phyloP scores from a whole-genome alignment of 64 coral and sea anemone genomes.

The Hydrozoanthus tunicans region DNA sequence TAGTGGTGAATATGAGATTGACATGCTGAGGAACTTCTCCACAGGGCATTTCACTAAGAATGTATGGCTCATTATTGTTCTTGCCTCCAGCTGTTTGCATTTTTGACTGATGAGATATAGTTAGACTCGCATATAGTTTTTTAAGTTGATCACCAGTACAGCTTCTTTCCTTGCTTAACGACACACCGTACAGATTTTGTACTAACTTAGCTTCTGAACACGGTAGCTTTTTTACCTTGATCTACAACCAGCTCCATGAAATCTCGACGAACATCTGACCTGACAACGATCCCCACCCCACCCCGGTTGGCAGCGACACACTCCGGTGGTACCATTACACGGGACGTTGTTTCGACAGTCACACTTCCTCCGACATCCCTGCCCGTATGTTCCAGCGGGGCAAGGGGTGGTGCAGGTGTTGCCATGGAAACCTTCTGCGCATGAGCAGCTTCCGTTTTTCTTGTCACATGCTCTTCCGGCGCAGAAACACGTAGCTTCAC shows the following conservation, averaged over 20 bases:
- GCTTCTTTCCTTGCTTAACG: too few relatives aligned
- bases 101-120: too few relatives aligned
- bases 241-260: conserved; percentile 7
- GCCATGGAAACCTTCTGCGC: conserved; percentile 30
- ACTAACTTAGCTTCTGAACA: neutral
- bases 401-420: conserved; percentile 29
- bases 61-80: too few relatives aligned
- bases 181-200: too few relatives aligned
- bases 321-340: neutral
- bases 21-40: too few relatives aligned
- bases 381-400: neutral
- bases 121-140: too few relatives aligned
- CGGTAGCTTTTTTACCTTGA: conserved; percentile 18
- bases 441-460: conserved; percentile 26
- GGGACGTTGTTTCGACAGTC: conserved; percentile 1
- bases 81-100: too few relatives aligned
- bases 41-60: too few relatives aligned
- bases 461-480: conserved; percentile 1
- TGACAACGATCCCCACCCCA: conserved; percentile 18
- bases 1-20: too few relatives aligned
- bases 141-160: too few relatives aligned
- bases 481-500: neutral
- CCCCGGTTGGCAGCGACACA: conserved; percentile 5
- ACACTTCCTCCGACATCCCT: neutral
- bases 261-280: neutral